A percentile compares a stretch with the other conserved stretches of the same genome.
phyloP scores from a whole-genome alignment of 2,797 vertebrate species.

The Kryptolebias ocellatus region DNA sequence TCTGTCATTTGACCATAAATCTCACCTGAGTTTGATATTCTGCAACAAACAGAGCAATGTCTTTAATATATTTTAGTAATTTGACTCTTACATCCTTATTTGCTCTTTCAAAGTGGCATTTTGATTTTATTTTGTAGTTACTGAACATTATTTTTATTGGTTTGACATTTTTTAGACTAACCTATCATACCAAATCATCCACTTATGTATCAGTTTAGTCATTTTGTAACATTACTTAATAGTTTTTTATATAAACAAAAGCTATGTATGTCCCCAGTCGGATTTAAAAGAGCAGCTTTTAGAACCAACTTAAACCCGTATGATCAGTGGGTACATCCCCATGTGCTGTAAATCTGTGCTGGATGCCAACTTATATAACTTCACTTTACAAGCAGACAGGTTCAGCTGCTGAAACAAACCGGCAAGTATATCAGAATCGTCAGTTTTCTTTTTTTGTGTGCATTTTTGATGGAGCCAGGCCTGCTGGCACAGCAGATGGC shows the following conservation, averaged over 20 bases:
- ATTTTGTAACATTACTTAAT: too few relatives aligned
- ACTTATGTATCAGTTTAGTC: not conserved
- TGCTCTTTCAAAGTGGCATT: not conserved
- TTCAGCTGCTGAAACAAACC: conserved; percentile 12
- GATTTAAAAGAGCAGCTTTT: conserved; percentile 21
- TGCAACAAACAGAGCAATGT: not conserved
- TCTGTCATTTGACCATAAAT: too few relatives aligned
- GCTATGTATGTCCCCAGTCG: not conserved
- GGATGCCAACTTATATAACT: conserved; percentile 52
- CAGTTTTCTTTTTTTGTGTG: not conserved
- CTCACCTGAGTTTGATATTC: not conserved
- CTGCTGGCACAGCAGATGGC: conserved; percentile 49
- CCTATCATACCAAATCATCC: not conserved
- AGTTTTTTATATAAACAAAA: not conserved
- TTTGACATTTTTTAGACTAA: not conserved
- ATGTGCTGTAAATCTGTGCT: conserved; percentile 53
- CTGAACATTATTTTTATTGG: not conserved
- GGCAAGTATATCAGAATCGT: conserved; percentile 16
- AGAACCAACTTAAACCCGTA: conserved; percentile 41
- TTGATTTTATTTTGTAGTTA: not conserved
- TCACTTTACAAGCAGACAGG: not conserved
- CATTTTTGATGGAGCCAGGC: conserved; percentile 1
- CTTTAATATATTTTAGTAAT: too few relatives aligned
- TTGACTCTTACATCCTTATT: not conserved
- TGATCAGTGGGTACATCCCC: conserved; percentile 36